phyloP scores from a whole-genome alignment of 2,113 vertebrate genomes.

The Cranoglanis bouderius region DNA sequence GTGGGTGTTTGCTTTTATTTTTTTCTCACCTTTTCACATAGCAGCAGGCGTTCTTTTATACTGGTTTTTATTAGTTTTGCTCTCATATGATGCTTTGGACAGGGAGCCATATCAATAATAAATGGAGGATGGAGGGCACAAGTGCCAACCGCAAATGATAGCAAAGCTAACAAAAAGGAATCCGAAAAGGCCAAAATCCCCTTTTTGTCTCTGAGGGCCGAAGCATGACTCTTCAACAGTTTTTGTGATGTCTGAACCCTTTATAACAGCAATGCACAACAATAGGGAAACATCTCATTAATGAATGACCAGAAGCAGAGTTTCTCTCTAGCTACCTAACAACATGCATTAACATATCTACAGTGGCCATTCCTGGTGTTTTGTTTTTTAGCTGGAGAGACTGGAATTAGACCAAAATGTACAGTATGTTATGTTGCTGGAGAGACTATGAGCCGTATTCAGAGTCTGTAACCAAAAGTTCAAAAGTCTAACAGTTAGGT shows the following conservation, averaged over 20 bases:
- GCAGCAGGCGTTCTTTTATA: constrained; percentile 36
- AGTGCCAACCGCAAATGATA: constrained; percentile 36
- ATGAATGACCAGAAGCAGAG: not conserved
- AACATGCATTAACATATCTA: constrained; percentile 26
- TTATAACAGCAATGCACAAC: constrained; percentile 31
- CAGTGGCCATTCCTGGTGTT: not conserved
- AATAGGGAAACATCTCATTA: constrained; percentile 39
- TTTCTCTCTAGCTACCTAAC: constrained; percentile 9
- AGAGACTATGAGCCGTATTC: not conserved
- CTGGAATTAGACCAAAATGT: not conserved
- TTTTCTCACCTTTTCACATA: constrained; percentile 15
- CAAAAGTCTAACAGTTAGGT: not conserved
- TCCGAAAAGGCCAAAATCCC: constrained; percentile 8
- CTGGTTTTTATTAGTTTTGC: constrained; percentile 46
- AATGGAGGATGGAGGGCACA: constrained; percentile 20
- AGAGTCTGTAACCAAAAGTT: not conserved
- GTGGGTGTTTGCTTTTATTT: constrained; percentile 37
- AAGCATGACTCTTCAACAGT: not conserved
- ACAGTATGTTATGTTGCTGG: not conserved
- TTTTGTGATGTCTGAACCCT: not conserved
- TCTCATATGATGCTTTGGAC: constrained; percentile 26
- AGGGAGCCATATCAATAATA: constrained; percentile 46
- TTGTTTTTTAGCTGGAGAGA: not conserved
- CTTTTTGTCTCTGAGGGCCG: constrained; percentile 5
- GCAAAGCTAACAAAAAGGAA: constrained; percentile 29